These are phyloP conservation scores for Pogoniulus pusillus DNA, from an alignment of 2,797 vertebrate species.

Conservation along the genomic window DNA sequence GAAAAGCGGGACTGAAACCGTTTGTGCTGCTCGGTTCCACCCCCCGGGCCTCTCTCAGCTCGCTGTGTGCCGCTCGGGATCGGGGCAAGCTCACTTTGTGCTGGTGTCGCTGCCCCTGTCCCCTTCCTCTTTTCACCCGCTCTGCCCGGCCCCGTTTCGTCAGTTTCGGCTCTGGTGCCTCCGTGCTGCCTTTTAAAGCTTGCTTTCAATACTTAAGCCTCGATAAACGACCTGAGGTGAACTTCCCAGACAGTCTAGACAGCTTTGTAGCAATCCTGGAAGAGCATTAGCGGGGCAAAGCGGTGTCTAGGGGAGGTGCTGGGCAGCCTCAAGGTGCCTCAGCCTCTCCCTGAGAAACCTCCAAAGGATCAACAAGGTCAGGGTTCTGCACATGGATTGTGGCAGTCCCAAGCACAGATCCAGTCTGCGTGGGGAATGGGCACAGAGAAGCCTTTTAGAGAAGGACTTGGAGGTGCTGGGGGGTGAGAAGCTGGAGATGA, in stretches of 20 bases:
- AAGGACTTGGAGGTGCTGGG: too few relatives aligned
- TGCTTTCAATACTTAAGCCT: rapidly evolving
- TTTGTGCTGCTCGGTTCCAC: rapidly evolving
- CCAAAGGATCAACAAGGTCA: too few relatives aligned
- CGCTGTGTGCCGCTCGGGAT: rapidly evolving
- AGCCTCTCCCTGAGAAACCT: too few relatives aligned
- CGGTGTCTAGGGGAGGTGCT: rapidly evolving
- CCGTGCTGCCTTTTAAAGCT: rapidly evolving
- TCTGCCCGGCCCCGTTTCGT: neutral
- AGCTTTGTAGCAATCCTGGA: neutral
- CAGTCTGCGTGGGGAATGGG: too few relatives aligned
- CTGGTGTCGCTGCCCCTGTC: too few relatives aligned
- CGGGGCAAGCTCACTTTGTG: rapidly evolving
- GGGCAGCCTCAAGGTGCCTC: rapidly evolving
- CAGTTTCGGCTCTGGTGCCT: too few relatives aligned
- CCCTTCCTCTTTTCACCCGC: rapidly evolving
- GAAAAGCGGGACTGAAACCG: too few relatives aligned
- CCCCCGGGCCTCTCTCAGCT: too few relatives aligned
- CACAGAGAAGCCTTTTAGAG: too few relatives aligned
- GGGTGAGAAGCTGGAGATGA: too few relatives aligned
- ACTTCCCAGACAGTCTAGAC: neutral
- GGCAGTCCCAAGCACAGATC: too few relatives aligned
- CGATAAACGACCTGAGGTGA: neutral
- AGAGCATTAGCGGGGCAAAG: neutral
- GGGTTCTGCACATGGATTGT: too few relatives aligned